A percentile compares a stretch with the other conserved stretches of the same genome.
phyloP scores from a whole-genome alignment of 2,113 vertebrate genomes.

The Cyanistes caeruleus region DNA sequence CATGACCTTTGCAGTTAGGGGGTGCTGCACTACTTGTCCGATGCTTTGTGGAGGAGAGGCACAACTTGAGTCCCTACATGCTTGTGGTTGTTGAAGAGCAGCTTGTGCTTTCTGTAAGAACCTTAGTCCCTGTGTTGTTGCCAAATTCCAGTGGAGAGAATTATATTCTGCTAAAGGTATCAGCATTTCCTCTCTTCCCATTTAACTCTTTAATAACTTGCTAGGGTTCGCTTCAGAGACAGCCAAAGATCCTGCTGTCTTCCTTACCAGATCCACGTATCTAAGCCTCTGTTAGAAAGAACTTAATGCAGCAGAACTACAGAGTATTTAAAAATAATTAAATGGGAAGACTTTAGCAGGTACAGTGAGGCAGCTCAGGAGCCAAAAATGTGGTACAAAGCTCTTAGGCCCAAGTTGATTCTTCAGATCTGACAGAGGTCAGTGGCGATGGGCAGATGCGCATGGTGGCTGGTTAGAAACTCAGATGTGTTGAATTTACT shows the following conservation, averaged over 20 bases:
- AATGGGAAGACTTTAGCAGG: not conserved
- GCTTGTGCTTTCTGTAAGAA: not conserved
- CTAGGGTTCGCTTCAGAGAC: not conserved
- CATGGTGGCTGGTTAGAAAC: not conserved
- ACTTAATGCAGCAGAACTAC: not conserved
- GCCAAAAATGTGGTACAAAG: not conserved
- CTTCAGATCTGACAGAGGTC: not conserved
- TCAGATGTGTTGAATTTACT: slow-evolving; percentile 17
- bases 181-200: slow-evolving; percentile 38
- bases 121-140: not conserved
- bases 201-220: slow-evolving; percentile 38
- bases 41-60: not conserved
- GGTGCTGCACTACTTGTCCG: not conserved
- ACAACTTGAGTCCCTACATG: not conserved
- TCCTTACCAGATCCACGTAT: not conserved
- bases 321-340: not conserved
- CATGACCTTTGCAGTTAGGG: not conserved
- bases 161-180: slow-evolving; percentile 50
- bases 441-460: not conserved
- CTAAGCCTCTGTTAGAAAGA: not conserved
- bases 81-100: slow-evolving; percentile 5
- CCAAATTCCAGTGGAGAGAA: slow-evolving; percentile 64
- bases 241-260: not conserved
- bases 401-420: not conserved
- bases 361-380: not conserved